A percentile compares a stretch with the other conserved stretches of the same genome.
Conservation (phyloP, 2,888 invertebrate species). For the Ischnura elegans region DNA sequence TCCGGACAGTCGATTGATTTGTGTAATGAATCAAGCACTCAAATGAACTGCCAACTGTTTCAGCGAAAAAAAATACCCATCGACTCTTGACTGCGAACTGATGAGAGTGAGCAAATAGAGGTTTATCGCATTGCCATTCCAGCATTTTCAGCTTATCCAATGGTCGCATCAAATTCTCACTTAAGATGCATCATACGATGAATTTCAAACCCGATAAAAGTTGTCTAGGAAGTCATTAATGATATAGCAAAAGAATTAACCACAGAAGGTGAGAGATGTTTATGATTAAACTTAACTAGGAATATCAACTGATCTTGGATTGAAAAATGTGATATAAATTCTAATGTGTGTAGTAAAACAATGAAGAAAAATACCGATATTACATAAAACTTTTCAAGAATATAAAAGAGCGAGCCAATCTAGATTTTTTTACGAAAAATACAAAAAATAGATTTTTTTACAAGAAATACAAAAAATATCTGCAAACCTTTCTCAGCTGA, state of each 20-base stretch:
- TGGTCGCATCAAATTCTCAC: background rate
- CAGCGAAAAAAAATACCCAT: background rate
- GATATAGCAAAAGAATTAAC: background rate
- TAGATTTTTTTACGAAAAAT: too few relatives aligned
- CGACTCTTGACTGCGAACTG: background rate
- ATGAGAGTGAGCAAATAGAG: background rate
- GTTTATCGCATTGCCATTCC: background rate
- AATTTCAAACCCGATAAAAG: background rate
- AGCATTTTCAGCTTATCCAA: background rate
- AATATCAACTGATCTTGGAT: too few relatives aligned
- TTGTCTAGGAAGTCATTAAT: background rate
- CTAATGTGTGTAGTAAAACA: too few relatives aligned
- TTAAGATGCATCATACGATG: background rate
- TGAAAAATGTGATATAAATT: too few relatives aligned
- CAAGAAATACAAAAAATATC: too few relatives aligned
- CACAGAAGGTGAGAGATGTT: background rate
- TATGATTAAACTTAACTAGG: too few relatives aligned
- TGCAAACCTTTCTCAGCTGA: too few relatives aligned
- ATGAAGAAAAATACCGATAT: too few relatives aligned
- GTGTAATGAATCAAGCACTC: conserved; percentile 15
- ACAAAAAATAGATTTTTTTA: too few relatives aligned
- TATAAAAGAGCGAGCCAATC: too few relatives aligned
- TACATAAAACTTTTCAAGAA: too few relatives aligned
- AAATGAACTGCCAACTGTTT: conserved; percentile 13
- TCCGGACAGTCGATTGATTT: background rate